Base-by-base conservation (phyloP, 2,888 invertebrate genomes). In the Drosophila stalkeri region DNA sequence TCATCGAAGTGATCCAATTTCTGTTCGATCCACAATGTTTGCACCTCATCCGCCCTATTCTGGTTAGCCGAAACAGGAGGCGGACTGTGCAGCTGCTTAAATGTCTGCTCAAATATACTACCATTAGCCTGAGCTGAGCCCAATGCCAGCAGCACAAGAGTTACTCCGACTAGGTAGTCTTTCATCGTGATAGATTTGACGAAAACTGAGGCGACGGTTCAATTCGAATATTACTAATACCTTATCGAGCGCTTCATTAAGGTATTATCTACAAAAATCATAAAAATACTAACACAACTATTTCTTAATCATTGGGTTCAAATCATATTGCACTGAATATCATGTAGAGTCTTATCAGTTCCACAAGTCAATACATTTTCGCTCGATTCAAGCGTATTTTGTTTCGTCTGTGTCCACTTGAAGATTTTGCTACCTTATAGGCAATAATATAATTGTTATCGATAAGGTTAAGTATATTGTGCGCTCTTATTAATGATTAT, bases 1-100 rank as follows among this genome's bases (percentile, higher is more conserved):
- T 67, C 68, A 86, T 95, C 94, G 77, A 95, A 95, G 81, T 95
- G 94, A 83, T 95, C 95, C 6, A 95, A 72, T 1, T 94, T 94
- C 92, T 95, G 95, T 27, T 92, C 86, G 41, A 95, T 94, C 94
- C 91, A 91, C 18, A 94, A 94, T 49, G 87, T 91, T 56, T 89
- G 54, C n/a, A 89, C 85, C 4, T 85, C 55, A 41, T 78, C 83
- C 5, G 79, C 80, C n/a, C 90, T 81, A 18, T 72, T 85, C 16
- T 77, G 76, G 27, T 59, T 70, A 1, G 56, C n/a, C 3, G 83
- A 73, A n/a, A 92, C 90, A 6, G 92, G 93, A 0, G 94, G 94
- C 8, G 94, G 94, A 8, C 91, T 88, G 77, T 94, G 92, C 14
- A 92, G 66, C 2, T 75, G 66, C 20, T 82, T 68, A 51, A 93